phyloP scores from a whole-genome alignment of 2,888 invertebrate species.

The Cylindroiulus punctatus region DNA sequence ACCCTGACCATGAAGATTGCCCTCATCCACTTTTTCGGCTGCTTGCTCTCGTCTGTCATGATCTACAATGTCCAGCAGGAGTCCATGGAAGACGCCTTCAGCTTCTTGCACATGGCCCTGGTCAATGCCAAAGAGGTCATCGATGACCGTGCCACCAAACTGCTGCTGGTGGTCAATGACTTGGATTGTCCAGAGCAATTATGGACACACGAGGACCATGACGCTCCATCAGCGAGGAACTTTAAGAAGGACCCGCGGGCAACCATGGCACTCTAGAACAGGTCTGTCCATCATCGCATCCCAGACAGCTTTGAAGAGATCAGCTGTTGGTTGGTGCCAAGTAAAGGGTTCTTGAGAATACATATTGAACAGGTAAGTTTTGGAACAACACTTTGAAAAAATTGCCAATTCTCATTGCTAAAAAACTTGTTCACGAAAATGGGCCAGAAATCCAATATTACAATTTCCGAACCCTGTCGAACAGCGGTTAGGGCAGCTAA shows the following conservation, averaged over 20 bases:
- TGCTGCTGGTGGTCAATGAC: neutral
- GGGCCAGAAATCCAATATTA: no score
- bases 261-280: neutral
- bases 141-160: neutral
- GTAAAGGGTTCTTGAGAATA: no score
- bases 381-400: no score
- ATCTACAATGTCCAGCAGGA: slow-evolving; percentile 50
- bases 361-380: no score
- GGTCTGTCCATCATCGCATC: neutral
- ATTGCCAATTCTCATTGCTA: no score
- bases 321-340: neutral
- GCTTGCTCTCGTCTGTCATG: neutral
- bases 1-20: neutral
- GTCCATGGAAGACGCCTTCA: slow-evolving; percentile 4
- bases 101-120: slow-evolving; percentile 13
- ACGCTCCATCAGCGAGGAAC: neutral
- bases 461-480: no score
- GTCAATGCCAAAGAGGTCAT: neutral
- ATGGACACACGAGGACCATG: neutral
- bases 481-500: no score
- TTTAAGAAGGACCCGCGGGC: neutral
- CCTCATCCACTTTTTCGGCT: slow-evolving; percentile 46
- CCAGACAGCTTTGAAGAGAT: neutral
- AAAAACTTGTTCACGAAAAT: no score
- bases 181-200: slow-evolving; percentile 12